Percentiles rank a stretch among this genome's conserved stretches.
Conservation (phyloP, 2,113 vertebrate genomes). For the Grammomys surdaster region DNA sequence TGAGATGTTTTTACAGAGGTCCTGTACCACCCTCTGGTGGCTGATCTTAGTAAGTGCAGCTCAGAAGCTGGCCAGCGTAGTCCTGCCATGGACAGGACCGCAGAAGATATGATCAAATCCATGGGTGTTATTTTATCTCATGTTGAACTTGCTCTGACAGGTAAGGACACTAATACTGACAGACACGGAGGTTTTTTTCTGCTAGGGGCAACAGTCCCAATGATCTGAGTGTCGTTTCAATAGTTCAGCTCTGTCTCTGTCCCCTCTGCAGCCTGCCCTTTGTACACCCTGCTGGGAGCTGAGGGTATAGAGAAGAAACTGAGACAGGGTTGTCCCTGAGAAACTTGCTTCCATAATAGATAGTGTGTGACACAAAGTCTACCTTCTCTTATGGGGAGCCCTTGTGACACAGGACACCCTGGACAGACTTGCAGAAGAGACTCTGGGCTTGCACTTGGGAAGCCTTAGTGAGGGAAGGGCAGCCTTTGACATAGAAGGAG, state of each 20-base stretch:
- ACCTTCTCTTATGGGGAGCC: accelerated
- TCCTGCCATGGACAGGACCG: accelerated
- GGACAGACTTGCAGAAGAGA: accelerated
- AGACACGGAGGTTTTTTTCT: accelerated
- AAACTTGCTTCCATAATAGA: neutral
- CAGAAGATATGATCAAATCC: too few relatives aligned
- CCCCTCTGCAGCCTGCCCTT: neutral
- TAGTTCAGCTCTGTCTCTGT: too few relatives aligned
- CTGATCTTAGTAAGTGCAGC: neutral
- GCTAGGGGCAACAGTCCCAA: neutral
- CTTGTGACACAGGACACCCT: accelerated
- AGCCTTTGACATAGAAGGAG: neutral
- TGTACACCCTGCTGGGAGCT: neutral
- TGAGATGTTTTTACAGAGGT: conserved; percentile 3
- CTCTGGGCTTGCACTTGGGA: neutral
- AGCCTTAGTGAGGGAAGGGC: too few relatives aligned
- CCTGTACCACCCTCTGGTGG: conserved; percentile 85
- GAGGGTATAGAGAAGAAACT: accelerated
- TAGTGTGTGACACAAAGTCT: neutral
- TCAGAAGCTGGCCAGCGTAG: accelerated
- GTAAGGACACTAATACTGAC: neutral
- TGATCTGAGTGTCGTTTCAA: neutral
- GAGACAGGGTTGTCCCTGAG: neutral
- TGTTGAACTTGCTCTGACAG: neutral
- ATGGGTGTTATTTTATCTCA: accelerated